Conservation (phyloP, 2,797 vertebrate genomes). For the Sitta carolinensis region DNA sequence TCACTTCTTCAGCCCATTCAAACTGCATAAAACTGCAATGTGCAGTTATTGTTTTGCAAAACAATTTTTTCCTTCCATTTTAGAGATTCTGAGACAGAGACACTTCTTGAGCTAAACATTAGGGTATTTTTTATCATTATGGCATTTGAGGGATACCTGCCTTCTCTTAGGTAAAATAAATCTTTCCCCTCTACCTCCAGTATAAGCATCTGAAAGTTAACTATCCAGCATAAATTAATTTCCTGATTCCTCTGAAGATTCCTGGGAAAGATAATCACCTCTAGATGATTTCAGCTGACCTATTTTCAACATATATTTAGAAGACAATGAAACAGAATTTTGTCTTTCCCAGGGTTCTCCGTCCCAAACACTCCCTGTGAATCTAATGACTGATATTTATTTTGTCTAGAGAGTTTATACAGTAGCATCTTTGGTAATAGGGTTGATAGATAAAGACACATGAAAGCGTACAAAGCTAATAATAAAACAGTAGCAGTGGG, state of each 20-base stretch:
- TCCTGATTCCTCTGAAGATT: neutral
- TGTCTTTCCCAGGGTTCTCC: neutral
- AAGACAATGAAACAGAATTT: slow-evolving; percentile 38
- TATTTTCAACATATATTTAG: slow-evolving; percentile 11
- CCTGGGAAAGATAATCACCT: neutral
- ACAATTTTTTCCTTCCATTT: neutral
- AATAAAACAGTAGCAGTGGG: slow-evolving; percentile 47
- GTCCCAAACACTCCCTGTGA: neutral
- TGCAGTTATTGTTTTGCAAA: neutral
- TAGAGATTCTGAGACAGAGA: neutral
- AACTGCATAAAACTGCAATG: neutral
- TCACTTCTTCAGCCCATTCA: neutral
- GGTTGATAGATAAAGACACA: slow-evolving; percentile 35
- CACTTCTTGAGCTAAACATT: neutral
- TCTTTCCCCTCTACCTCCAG: neutral
- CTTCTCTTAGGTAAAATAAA: neutral
- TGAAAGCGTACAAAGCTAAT: slow-evolving; percentile 39
- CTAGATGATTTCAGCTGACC: neutral
- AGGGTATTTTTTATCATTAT: neutral
- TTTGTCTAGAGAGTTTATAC: slow-evolving; percentile 17
- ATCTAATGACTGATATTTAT: slow-evolving; percentile 28
- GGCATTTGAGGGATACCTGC: neutral
- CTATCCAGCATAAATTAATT: neutral
- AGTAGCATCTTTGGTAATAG: neutral
- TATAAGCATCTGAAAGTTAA: neutral